Evolutionary conservation across 64 coral and sea anemone genomes (phyloP), one percentile per base, ranked within the genome.

Genomic region (Actinia tenebrosa): DNA sequence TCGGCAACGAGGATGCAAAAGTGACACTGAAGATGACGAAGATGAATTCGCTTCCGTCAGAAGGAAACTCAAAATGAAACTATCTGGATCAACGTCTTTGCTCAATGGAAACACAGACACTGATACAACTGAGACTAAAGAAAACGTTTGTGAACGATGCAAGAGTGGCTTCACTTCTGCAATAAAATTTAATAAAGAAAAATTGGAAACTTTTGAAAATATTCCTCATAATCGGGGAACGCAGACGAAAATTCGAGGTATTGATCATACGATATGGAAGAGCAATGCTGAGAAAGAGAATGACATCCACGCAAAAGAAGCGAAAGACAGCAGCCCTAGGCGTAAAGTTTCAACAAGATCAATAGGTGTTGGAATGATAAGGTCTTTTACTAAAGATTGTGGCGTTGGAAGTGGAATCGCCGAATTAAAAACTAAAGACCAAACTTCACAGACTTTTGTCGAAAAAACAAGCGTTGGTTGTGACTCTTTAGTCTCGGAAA

Each of bases 21-120:
- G 94, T 66, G 94, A 97, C 60, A 97, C 94, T 44, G 94, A 97
- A 83, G 91, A 97, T 79, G 91, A 91, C 64, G 92, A 95, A 56
- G 88, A 93, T 82, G 94, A 93, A 1, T 97, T 92, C 71, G 22
- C 91, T 26, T 62, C 89, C 0, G 88, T 97, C 16, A 97, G 89
- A 63, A 87, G 91, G 20, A 93, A 87, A 60, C 77, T 97, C 58
- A 62, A 88, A 60, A 44, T 90, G 43, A 92, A 88, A 60, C 72
- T 97, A 7, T 89, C 92, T 88, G 93, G 91, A 25, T 59, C 83
- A 27, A 53, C 14, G 19, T 23, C 77, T 16, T 3, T 14, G 18
- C 16, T 79, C 14, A 16, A 79, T 47, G 77, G 64, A 4, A 79
- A 79, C 23, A 17, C 19, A 81, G 79, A 81, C 8, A 44, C 45